Evolutionary conservation across 2,797 vertebrate genomes (phyloP), one percentile per base, ranked within the genome.

Genomic region (Poecilia wingei): DNA sequence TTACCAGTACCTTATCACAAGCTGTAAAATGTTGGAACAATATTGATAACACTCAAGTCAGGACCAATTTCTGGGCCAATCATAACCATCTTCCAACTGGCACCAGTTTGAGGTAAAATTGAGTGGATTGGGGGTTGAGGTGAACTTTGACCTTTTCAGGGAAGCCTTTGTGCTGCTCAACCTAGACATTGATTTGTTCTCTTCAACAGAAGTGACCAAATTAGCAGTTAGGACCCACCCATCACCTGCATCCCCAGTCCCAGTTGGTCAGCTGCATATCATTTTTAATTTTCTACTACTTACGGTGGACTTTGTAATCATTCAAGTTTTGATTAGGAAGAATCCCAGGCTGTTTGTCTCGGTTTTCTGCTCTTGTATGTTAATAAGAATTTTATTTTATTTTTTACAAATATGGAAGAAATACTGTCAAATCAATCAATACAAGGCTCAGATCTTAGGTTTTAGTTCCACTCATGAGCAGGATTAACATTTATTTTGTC

Each of bases 81-180:
- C 64, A 57, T 66, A 66, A 88, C 82, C 77, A 46, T 78, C 80
- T 92, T 93, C 77, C 77, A 90, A 93, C 82, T 78, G 76, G 66
- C 55, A 82, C 80, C 47, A 87, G 86, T 92, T 93, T 91, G 84
- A 85, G 76, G 74, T 87, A 66, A 92, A 89, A 92, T 86, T 90
- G 81, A 90, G 89, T 89, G 91, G 90, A 92, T 87, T 91, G 92
- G 93, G 92, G 95, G 91, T 90, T 92, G 89, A 91, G 80, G 88
- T 86, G 92, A 96, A 92, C 95, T 91, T 87, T 96, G 96, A 96
- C 95, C 94, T 96, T 87, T 95, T 89, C 85, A 88, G 93, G 87
- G 92, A 93, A 95, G 95, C 94, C 96, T 96, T 97, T 97, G 95
- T 97, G 93, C 88, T 78, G 81, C 91, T 92, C 96, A 96, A 96